These are phyloP conservation scores for Conus ventricosus DNA, from an alignment of 1,140 invertebrate genomes.

Conservation along the genomic window DNA sequence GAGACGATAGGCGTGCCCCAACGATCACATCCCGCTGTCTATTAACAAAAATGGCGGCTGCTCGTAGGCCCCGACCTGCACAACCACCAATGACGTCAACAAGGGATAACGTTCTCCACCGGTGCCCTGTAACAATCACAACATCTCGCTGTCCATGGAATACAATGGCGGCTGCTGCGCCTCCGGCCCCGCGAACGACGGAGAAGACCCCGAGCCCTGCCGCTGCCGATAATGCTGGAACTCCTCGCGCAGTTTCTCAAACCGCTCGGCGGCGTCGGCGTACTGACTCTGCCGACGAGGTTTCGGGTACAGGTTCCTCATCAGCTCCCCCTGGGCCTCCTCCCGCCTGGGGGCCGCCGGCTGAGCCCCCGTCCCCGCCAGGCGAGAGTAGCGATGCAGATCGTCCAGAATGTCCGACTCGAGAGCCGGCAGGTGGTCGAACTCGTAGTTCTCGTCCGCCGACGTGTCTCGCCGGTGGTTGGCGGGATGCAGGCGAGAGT, in stretches of 20 bases:
- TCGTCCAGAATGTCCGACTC: conserved; percentile 70
- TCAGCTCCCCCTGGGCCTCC: conserved; percentile 40
- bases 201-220: conserved; percentile 46
- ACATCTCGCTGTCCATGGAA: conserved; percentile 71
- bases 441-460: conserved; percentile 96
- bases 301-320: conserved; percentile 76
- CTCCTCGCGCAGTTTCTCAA: conserved; percentile 95
- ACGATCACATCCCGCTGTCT: too few relatives aligned
- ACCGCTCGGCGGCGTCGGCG: conserved; percentile 83
- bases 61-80: too few relatives aligned
- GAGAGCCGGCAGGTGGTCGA: conserved; percentile 80
- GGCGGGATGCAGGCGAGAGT: background rate
- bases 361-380: conserved; percentile 67
- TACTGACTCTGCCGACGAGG: conserved; percentile 77
- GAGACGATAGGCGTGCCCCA: too few relatives aligned
- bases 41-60: too few relatives aligned
- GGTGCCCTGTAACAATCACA: conserved; percentile 43
- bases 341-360: too few relatives aligned
- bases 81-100: too few relatives aligned
- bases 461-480: conserved; percentile 81
- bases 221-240: conserved; percentile 94
- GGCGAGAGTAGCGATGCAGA: conserved; percentile 69
- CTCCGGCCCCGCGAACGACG: conserved; percentile 10
- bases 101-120: too few relatives aligned
- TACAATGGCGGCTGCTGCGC: conserved; percentile 42